These are phyloP conservation scores for Microctenopoma lineatum DNA, from an alignment of 2,797 vertebrate species.

Conservation along the genomic window DNA sequence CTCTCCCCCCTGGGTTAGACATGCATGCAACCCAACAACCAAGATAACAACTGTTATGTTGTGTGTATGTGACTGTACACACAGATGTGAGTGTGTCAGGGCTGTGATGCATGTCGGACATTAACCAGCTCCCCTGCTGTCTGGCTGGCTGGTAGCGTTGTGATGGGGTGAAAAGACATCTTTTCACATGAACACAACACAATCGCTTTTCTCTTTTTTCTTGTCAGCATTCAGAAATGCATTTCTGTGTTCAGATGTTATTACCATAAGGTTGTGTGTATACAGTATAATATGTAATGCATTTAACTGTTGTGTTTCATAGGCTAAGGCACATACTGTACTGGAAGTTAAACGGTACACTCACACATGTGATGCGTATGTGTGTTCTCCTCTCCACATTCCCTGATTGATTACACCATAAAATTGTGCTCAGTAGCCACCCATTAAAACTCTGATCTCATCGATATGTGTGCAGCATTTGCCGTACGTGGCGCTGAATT, in stretches of 20 bases:
- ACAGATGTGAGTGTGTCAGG: conserved; percentile 40
- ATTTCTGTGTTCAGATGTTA: conserved; percentile 6
- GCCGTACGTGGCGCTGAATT: conserved; percentile 79
- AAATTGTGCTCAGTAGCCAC: conserved; percentile 87
- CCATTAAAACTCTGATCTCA: conserved; percentile 91
- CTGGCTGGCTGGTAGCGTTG: conserved; percentile 26
- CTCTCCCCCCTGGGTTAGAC: conserved; percentile 29
- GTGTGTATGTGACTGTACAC: conserved; percentile 31
- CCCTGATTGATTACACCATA: conserved; percentile 89
- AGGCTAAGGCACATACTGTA: not conserved
- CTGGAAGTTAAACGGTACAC: conserved; percentile 42
- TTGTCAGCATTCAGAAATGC: conserved; percentile 5
- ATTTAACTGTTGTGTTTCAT: not conserved
- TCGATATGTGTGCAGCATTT: conserved; percentile 85
- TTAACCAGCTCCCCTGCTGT: conserved; percentile 59
- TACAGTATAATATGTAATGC: not conserved
- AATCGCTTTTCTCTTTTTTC: not conserved
- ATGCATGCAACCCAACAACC: conserved; percentile 19
- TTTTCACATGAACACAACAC: conserved; percentile 29
- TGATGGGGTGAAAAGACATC: conserved; percentile 50
- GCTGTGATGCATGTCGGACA: conserved; percentile 61
- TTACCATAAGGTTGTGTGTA: not conserved
- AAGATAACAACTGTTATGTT: conserved; percentile 44
- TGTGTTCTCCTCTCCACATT: conserved; percentile 67
- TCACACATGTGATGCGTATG: conserved; percentile 63